These are phyloP conservation scores for Sebastes vulpes DNA, from an alignment of 2,797 vertebrate genomes.

Conservation along the genomic window DNA sequence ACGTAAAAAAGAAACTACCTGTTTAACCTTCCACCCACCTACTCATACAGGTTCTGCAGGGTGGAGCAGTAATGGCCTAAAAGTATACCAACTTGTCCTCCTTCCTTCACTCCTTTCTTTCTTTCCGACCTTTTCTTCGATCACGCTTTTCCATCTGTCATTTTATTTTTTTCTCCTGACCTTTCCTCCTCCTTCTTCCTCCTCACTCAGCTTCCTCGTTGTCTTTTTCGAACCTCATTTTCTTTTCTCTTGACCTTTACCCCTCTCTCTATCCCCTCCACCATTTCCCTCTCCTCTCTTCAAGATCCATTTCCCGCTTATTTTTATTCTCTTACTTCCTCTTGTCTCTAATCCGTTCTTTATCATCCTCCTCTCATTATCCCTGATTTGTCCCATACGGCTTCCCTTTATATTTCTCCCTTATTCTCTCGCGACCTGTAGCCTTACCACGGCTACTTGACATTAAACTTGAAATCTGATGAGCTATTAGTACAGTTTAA, in stretches of 20 bases:
- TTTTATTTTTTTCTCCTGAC: slow-evolving; percentile 55
- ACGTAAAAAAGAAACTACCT: not conserved
- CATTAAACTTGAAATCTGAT: slow-evolving; percentile 33
- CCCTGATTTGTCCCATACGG: not conserved
- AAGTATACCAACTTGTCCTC: slow-evolving; percentile 16
- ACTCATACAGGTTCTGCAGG: not conserved
- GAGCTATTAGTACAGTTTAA: not conserved
- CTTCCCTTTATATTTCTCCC: not conserved
- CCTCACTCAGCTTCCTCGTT: slow-evolving; percentile 33
- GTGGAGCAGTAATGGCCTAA: not conserved
- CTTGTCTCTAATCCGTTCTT: not conserved
- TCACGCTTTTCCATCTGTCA: slow-evolving; percentile 41
- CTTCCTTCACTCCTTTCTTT: slow-evolving; percentile 5
- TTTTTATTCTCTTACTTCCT: not conserved
- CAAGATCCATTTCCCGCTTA: not conserved
- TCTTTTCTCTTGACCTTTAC: slow-evolving; percentile 56
- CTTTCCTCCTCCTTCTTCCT: slow-evolving; percentile 41
- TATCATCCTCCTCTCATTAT: not conserved
- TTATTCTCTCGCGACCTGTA: not conserved
- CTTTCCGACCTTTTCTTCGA: slow-evolving; percentile 50
- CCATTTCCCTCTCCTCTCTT: not conserved
- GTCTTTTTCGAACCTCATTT: slow-evolving; percentile 46
- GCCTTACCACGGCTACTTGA: not conserved
- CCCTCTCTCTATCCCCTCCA: slow-evolving; percentile 5
- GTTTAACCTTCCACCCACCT: not conserved